phyloP scores from a whole-genome alignment of 1,140 invertebrate genomes.

The Muscidifurax raptorellus region DNA sequence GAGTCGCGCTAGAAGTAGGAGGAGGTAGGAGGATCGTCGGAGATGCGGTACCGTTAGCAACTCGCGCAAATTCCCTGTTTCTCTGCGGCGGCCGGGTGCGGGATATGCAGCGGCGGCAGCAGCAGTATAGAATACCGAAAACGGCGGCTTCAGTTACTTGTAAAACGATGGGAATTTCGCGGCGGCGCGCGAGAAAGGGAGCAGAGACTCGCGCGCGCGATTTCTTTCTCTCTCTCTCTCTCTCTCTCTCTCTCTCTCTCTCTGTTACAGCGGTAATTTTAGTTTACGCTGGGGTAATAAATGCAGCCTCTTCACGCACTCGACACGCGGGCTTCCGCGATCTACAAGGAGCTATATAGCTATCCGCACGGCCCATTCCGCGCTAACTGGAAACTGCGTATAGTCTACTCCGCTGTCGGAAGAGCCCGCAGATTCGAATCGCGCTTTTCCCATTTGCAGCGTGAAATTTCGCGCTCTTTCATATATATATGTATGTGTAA shows the following conservation, averaged over 20 bases:
- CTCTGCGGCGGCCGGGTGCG: background rate
- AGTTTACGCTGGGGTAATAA: constrained; percentile 68
- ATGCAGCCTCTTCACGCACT: constrained; percentile 65
- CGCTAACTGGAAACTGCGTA: background rate
- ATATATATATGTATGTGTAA: too few species aligned
- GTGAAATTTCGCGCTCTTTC: too few species aligned
- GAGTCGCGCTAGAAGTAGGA: background rate
- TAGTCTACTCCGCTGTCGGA: background rate
- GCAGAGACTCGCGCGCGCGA: background rate
- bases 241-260: constrained; percentile 24
- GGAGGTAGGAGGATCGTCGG: background rate
- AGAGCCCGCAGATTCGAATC: background rate
- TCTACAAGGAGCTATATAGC: constrained; percentile 27
- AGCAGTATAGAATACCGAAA: constrained; percentile 63
- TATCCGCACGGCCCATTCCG: background rate
- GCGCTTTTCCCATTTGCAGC: too few species aligned
- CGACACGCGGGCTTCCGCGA: constrained; percentile 60
- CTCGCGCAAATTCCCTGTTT: background rate
- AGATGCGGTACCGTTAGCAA: constrained; percentile 27
- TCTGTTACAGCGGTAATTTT: constrained; percentile 67
- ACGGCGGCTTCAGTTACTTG: constrained; percentile 65
- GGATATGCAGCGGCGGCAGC: background rate
- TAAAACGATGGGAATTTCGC: constrained; percentile 71
- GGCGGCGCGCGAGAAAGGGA: constrained; percentile 39
- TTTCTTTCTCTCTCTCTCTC: too few species aligned